Evolutionary conservation across 1,140 invertebrate species (phyloP).

Genomic region (Lordiphosa mommai): DNA sequence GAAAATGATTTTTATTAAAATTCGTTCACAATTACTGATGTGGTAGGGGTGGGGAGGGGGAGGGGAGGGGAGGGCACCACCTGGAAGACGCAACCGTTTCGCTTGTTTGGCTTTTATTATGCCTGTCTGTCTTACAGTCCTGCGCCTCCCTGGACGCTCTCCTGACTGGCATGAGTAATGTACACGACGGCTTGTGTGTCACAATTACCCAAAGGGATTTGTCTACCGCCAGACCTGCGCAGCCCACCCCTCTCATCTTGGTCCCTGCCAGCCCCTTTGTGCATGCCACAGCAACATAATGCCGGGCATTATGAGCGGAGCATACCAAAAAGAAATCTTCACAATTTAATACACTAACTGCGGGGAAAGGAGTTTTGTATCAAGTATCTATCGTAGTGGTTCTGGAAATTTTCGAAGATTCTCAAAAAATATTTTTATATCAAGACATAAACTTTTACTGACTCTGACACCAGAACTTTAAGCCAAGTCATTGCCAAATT

Average conservation of each 20-base stretch:
- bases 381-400: too few species aligned
- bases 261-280: not conserved
- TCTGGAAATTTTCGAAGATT: too few species aligned
- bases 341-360: slow-evolving; percentile 2
- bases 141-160: not conserved
- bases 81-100: slow-evolving; percentile 10
- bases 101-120: slow-evolving; percentile 24
- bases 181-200: slow-evolving; percentile 21
- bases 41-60: not conserved
- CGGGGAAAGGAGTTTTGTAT: not conserved
- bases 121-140: not conserved
- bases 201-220: slow-evolving; percentile 25
- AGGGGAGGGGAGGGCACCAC: not conserved
- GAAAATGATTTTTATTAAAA: slow-evolving; percentile 46
- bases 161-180: slow-evolving; percentile 10
- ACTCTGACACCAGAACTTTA: too few species aligned
- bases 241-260: not conserved
- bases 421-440: too few species aligned
- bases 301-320: slow-evolving; percentile 7
- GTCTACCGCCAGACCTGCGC: slow-evolving; percentile 1
- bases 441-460: too few species aligned
- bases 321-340: not conserved
- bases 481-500: not conserved
- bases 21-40: slow-evolving; percentile 26
- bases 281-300: slow-evolving; percentile 14